Base-by-base conservation (phyloP, 2,888 invertebrate genomes). In the Odiellus spinosus region DNA sequence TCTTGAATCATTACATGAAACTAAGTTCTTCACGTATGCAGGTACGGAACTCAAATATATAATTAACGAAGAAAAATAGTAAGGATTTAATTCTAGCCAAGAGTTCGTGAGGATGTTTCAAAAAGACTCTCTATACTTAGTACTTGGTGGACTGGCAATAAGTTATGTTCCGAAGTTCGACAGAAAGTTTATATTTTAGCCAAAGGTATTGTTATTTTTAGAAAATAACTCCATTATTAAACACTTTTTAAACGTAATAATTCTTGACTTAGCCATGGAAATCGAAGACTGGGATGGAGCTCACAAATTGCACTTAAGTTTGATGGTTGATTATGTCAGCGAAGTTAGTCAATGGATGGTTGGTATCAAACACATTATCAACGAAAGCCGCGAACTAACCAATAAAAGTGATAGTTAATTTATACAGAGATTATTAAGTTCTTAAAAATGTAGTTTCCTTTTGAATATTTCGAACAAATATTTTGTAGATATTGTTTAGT, bases 311-410 rank as follows among this genome's bases (percentile, higher is more conserved):
- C 38, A 36, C 38, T 17, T 36, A 14, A 36, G 38, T 1, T 12
- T 36, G 6, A 36, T 36, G 38, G 38, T 36, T 15, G 38, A 36
- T 17, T 17, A 36, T 17, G 2, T 36, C 12, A 36, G 38, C 8
- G 38, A 36, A 17, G 38, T 36, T 17, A 36, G 38, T 12, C 38
- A 36, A 15, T 36, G 38, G 38, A 36, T 36, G 38, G 38, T 36
- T 36, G 38, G 38, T 12, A 17, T 36, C 17, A 36, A 36, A 17
- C 38, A 36, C 38, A 15, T 36, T 10, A 36, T 36, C 12, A 14
- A 36, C 12, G 38, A 36, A 36, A 17, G 15, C 2, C 38, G 17
- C 6, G 17, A 36, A 36, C 15, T 36, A 12, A 10, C 6, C 2
- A 17, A 8, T 12, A 36, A 36, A 14, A 36, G 8, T 36, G 38